These are phyloP conservation scores for Oryzias celebensis DNA, from an alignment of 2,113 vertebrate genomes.

Conservation along the genomic window DNA sequence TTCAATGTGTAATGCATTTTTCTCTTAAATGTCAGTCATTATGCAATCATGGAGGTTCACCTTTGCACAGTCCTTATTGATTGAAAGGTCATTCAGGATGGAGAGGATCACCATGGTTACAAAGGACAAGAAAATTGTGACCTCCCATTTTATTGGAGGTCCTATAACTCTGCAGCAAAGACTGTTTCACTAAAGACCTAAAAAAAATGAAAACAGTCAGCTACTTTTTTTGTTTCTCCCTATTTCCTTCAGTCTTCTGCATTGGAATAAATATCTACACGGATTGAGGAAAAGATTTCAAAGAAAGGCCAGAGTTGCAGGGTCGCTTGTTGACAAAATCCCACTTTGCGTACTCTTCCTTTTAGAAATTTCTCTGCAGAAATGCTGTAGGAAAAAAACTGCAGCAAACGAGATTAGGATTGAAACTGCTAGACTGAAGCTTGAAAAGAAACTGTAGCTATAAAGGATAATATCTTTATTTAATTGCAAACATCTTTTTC, in stretches of 20 bases:
- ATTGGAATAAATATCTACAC: constrained; percentile 11
- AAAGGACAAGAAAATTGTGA: constrained; percentile 17
- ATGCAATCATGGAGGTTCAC: constrained; percentile 42
- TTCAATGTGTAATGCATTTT: constrained; percentile 31
- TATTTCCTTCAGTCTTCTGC: not conserved
- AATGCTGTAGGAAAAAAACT: constrained; percentile 4
- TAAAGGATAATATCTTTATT: constrained; percentile 35
- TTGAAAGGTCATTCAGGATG: constrained; percentile 64
- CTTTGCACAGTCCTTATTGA: constrained; percentile 47
- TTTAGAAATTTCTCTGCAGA: constrained; percentile 25
- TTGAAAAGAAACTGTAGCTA: constrained; percentile 39
- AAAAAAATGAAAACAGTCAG: constrained; percentile 17
- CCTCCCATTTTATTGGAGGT: constrained; percentile 26
- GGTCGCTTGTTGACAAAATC: constrained; percentile 5
- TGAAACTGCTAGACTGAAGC: constrained; percentile 30
- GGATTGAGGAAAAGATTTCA: constrained; percentile 5
- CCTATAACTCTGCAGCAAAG: constrained; percentile 18
- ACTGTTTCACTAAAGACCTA: constrained; percentile 16
- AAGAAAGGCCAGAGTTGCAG: constrained; percentile 14
- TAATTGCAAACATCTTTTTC: constrained; percentile 39
- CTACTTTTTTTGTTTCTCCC: constrained; percentile 2
- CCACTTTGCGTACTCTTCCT: not conserved
- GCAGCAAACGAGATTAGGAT: constrained; percentile 46
- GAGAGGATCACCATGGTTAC: constrained; percentile 66
- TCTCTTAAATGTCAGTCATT: constrained; percentile 64